phyloP scores from a whole-genome alignment of 2,888 invertebrate genomes.

The Arenicola marina region DNA sequence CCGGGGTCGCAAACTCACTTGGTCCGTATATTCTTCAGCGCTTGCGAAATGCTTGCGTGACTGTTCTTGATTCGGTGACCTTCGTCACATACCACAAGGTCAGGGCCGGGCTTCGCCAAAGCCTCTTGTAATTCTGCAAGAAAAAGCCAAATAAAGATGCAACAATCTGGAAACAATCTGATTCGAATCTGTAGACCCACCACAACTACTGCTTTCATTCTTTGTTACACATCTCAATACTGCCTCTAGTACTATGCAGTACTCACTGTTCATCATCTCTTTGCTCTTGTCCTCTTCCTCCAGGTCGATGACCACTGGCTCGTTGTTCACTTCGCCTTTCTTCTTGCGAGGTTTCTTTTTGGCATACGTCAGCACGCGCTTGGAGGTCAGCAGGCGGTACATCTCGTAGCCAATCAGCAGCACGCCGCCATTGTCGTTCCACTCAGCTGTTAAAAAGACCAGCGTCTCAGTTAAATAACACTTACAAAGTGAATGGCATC shows the following conservation, averaged over 20 bases:
- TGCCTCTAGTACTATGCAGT: too few species aligned
- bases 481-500: not conserved
- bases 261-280: constrained; percentile 46
- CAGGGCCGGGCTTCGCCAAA: constrained; percentile 59
- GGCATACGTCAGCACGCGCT: not conserved
- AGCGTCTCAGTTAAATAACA: constrained; percentile 1
- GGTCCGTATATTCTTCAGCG: constrained; percentile 91
- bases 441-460: constrained; percentile 68
- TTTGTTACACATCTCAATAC: too few species aligned
- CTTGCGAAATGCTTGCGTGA: constrained; percentile 93
- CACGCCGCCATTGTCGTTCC: constrained; percentile 88
- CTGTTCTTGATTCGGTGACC: constrained; percentile 97
- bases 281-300: constrained; percentile 64
- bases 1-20: constrained; percentile 64
- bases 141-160: not conserved
- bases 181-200: not conserved
- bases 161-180: too few species aligned
- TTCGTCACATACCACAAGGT: constrained; percentile 61
- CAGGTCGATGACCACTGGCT: constrained; percentile 56
- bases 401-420: constrained; percentile 96
- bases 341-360: not conserved
- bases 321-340: constrained; percentile 11
- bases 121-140: constrained; percentile 51
- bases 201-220: not conserved
- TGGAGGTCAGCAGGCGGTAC: constrained; percentile 79